phyloP scores from a whole-genome alignment of 2,113 vertebrate species.

The Choloepus hoffmanni region DNA sequence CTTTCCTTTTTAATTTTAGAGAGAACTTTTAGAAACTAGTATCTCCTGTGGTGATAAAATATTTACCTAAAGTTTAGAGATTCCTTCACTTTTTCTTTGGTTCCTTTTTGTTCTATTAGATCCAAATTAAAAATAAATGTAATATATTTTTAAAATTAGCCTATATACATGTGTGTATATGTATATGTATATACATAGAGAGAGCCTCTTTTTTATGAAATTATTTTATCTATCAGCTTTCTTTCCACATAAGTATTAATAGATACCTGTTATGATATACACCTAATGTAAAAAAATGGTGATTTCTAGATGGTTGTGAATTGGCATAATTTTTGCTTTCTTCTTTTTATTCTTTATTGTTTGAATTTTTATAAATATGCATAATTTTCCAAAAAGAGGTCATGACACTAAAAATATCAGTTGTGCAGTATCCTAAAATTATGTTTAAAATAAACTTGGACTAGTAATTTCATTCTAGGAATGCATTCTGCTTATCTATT shows the following conservation, averaged over 20 bases:
- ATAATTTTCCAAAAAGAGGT: background rate
- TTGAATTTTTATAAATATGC: background rate
- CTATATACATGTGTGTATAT: background rate
- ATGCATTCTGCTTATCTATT: background rate
- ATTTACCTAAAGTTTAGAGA: background rate
- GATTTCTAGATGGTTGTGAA: background rate
- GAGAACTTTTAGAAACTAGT: slow-evolving; percentile 21
- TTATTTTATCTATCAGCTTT: background rate
- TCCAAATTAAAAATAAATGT: slow-evolving; percentile 32
- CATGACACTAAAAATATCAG: background rate
- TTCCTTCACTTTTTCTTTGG: background rate
- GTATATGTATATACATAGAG: too few species aligned
- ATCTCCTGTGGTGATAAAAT: background rate
- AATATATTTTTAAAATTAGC: background rate
- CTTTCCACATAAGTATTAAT: slow-evolving; percentile 24
- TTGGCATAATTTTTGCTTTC: background rate
- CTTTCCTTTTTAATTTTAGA: slow-evolving; percentile 3
- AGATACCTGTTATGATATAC: background rate
- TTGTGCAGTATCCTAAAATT: background rate
- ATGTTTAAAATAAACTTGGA: slow-evolving; percentile 23
- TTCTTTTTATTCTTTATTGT: slow-evolving; percentile 27
- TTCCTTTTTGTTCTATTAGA: slow-evolving; percentile 37
- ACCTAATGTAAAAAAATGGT: background rate
- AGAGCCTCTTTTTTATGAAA: background rate
- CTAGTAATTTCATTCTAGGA: slow-evolving; percentile 13